Conservation (phyloP, 2,888 invertebrate genomes). For the Callyntrura guangdongensis region DNA sequence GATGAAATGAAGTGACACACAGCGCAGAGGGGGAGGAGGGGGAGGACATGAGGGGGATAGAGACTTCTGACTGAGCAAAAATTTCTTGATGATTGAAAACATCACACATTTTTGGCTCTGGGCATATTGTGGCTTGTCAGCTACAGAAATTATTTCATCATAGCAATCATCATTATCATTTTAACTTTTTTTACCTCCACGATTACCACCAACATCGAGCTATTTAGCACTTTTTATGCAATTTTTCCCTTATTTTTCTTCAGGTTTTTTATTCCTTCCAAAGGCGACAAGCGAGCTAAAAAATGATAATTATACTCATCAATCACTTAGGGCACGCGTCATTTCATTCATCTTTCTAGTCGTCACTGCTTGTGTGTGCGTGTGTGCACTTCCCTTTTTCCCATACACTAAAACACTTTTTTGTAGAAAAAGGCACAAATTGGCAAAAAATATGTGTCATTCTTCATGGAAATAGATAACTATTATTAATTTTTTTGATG, state of each 20-base stretch:
- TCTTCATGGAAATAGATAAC: constrained; percentile 1
- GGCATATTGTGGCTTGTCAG: constrained; percentile 15
- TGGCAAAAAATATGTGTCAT: constrained; percentile 33
- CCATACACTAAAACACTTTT: constrained; percentile 3
- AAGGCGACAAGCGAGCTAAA: constrained; percentile 43
- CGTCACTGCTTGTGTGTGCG: background rate
- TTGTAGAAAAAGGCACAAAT: background rate
- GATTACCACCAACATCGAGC: background rate
- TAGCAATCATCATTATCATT: constrained; percentile 17
- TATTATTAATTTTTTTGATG: constrained; percentile 21
- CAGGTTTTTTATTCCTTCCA: background rate
- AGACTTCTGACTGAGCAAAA: background rate
- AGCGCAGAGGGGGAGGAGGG: background rate
- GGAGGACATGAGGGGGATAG: too few relatives aligned
- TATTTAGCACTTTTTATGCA: constrained; percentile 43
- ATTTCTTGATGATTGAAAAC: background rate
- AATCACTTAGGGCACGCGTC: constrained; percentile 46
- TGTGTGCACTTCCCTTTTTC: constrained; percentile 12
- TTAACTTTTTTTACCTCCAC: constrained; percentile 10
- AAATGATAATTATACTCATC: constrained; percentile 49
- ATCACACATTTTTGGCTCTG: constrained; percentile 23
- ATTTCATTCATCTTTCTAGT: background rate
- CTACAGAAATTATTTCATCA: constrained; percentile 39
- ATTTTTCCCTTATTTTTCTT: constrained; percentile 19
- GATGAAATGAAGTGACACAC: constrained; percentile 7